A percentile compares a stretch with the other conserved stretches of the same genome.
phyloP scores from a whole-genome alignment of 1,140 invertebrate genomes.

The Dreissena rostriformis region DNA sequence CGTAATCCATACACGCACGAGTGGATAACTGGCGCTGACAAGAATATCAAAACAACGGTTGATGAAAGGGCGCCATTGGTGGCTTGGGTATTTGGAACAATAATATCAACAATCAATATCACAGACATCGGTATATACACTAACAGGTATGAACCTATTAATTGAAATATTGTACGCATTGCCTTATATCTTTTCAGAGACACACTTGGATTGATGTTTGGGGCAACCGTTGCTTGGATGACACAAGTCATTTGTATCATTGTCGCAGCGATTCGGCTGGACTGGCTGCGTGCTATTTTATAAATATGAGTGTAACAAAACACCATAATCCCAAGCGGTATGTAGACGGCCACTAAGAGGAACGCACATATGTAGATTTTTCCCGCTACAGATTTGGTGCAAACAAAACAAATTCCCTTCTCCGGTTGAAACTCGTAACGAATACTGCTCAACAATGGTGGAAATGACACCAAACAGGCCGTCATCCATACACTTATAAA shows the following conservation, averaged over 20 bases:
- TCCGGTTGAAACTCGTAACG: constrained; percentile 48
- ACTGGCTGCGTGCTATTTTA: constrained; percentile 70
- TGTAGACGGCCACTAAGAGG: constrained; percentile 59
- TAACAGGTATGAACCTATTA: constrained; percentile 69
- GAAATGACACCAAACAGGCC: constrained; percentile 49
- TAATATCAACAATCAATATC: constrained; percentile 60
- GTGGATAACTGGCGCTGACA: constrained; percentile 66
- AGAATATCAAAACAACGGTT: constrained; percentile 65
- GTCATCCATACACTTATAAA: constrained; percentile 70
- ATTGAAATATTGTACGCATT: constrained; percentile 72
- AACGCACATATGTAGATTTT: constrained; percentile 63
- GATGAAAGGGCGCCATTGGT: constrained; percentile 58
- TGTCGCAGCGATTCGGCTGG: constrained; percentile 71
- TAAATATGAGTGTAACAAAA: constrained; percentile 75
- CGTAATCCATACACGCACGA: constrained; percentile 71
- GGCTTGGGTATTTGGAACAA: constrained; percentile 35
- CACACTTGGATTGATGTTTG: constrained; percentile 56
- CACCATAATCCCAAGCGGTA: constrained; percentile 68
- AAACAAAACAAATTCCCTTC: constrained; percentile 51
- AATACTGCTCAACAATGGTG: constrained; percentile 35
- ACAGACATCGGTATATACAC: constrained; percentile 70
- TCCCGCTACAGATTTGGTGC: constrained; percentile 28
- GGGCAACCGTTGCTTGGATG: constrained; percentile 72
- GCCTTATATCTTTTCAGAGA: constrained; percentile 70
- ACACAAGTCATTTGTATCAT: constrained; percentile 74